Evolutionary conservation across 2,888 invertebrate species (phyloP).

Genomic region (Plagodis dolabraria): DNA sequence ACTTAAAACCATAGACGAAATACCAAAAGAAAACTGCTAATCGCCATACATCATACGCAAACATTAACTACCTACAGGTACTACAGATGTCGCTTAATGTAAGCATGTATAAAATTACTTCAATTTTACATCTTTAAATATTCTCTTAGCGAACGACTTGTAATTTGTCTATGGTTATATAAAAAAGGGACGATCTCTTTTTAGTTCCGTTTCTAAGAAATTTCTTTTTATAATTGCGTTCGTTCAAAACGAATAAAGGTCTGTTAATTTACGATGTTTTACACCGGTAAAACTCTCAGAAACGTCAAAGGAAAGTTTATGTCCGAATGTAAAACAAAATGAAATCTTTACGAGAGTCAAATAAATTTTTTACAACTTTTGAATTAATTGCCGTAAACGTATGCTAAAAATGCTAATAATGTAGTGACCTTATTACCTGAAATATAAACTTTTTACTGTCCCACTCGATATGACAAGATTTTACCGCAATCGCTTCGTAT

Average conservation of each 20-base stretch:
- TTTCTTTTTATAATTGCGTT: neutral
- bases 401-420: constrained; percentile 14
- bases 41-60: no score
- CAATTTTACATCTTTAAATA: no score
- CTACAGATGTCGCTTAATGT: no score
- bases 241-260: neutral
- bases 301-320: constrained; percentile 31
- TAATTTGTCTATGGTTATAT: no score
- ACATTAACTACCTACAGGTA: no score
- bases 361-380: constrained; percentile 20
- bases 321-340: constrained; percentile 26
- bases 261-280: constrained; percentile 19
- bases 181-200: neutral
- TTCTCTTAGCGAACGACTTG: no score
- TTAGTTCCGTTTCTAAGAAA: neutral
- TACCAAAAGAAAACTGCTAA: no score
- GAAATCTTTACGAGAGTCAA: constrained; percentile 23
- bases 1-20: no score
- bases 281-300: constrained; percentile 22
- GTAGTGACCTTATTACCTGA: neutral
- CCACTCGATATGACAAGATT: neutral
- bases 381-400: constrained; percentile 26
- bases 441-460: constrained; percentile 11
- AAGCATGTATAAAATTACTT: no score
- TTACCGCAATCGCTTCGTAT: neutral